Percentiles rank a stretch among this genome's conserved stretches.
These are phyloP conservation scores for Operophtera brumata DNA, from an alignment of 2,888 invertebrate species.

Conservation along the genomic window DNA sequence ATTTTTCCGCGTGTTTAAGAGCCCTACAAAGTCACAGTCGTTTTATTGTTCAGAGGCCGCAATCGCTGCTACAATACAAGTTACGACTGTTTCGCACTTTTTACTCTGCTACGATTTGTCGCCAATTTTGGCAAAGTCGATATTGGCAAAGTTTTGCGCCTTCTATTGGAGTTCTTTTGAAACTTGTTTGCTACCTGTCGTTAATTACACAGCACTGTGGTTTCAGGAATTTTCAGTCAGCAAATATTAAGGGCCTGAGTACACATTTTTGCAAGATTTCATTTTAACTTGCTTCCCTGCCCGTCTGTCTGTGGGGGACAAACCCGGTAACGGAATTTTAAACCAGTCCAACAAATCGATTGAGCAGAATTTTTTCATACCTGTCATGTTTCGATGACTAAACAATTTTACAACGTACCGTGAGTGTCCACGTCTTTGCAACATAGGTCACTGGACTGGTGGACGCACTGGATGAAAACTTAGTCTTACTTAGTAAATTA, in stretches of 20 bases:
- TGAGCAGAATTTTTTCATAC: no score
- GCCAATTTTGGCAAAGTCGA: slow-evolving; percentile 56
- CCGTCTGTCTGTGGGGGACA: no score
- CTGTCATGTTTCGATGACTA: no score
- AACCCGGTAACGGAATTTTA: no score
- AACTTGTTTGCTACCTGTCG: slow-evolving; percentile 12
- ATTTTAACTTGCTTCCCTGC: no score
- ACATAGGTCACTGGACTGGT: no score
- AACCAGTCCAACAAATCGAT: no score
- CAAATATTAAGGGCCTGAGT: neutral
- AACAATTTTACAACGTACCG: no score
- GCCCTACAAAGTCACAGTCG: slow-evolving; percentile 4
- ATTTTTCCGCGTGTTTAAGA: neutral
- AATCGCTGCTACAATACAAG: slow-evolving; percentile 7
- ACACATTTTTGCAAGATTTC: no score
- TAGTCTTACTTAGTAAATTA: no score
- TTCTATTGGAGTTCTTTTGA: slow-evolving; percentile 22
- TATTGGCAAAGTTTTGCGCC: slow-evolving; percentile 60
- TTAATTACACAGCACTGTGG: slow-evolving; percentile 8
- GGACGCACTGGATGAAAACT: no score
- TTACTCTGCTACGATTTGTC: slow-evolving; percentile 62
- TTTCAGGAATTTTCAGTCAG: neutral
- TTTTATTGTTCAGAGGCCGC: slow-evolving; percentile 13
- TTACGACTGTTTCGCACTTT: slow-evolving; percentile 47
- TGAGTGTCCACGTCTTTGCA: no score